Conservation (phyloP, 2,797 vertebrate genomes). For the Vireo griseus region DNA sequence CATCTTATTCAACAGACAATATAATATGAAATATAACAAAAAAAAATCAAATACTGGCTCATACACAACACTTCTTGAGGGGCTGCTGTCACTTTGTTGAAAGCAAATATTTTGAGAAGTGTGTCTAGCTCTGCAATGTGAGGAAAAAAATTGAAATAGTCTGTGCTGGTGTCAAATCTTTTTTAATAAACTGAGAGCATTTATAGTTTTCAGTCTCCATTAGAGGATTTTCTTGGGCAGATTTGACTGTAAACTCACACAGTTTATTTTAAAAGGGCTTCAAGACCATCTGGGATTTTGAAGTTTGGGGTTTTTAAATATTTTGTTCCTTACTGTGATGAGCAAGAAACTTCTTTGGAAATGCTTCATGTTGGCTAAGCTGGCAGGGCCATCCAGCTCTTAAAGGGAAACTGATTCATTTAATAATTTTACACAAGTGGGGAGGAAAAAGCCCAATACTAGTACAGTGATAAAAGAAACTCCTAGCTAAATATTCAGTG, state of each 20-base stretch:
- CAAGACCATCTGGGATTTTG: slow-evolving; percentile 48
- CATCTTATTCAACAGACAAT: slow-evolving; percentile 56
- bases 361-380: background rate
- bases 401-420: slow-evolving; percentile 9
- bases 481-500: background rate
- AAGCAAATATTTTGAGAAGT: slow-evolving; percentile 58
- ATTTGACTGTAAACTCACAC: background rate
- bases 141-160: slow-evolving; percentile 21
- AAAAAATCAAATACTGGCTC: slow-evolving; percentile 17
- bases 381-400: background rate
- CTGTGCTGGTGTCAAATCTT: slow-evolving; percentile 54
- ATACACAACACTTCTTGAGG: slow-evolving; percentile 36
- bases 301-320: slow-evolving; percentile 40
- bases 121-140: slow-evolving; percentile 16
- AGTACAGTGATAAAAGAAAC: background rate
- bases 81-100: slow-evolving; percentile 55
- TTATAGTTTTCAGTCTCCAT: slow-evolving; percentile 50
- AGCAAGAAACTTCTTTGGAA: slow-evolving; percentile 36
- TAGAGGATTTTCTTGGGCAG: slow-evolving; percentile 37
- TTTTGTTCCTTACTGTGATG: background rate
- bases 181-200: slow-evolving; percentile 59
- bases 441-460: background rate
- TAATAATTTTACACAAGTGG: background rate
- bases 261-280: slow-evolving; percentile 22
- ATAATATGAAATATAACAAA: slow-evolving; percentile 42